Percentiles rank a stretch among this genome's conserved stretches.
Evolutionary conservation across 2,888 invertebrate species (phyloP).

Genomic region (Tachina lurida): DNA sequence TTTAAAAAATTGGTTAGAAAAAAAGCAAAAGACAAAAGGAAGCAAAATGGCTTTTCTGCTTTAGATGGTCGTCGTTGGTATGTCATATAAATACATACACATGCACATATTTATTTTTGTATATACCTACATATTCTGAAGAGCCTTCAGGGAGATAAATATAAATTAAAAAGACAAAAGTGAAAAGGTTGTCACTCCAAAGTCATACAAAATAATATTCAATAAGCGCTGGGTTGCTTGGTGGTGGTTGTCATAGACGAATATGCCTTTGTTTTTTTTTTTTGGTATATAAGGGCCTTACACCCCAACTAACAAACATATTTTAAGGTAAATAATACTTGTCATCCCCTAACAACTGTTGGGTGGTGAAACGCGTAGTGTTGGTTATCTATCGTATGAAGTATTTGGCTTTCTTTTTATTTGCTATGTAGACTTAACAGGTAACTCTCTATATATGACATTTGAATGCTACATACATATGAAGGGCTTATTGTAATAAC

Average conservation of each 20-base stretch:
- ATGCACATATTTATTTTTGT: background rate
- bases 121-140: constrained; percentile 31
- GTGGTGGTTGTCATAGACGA: constrained; percentile 58
- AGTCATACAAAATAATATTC: constrained; percentile 69
- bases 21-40: constrained; percentile 16
- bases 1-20: constrained; percentile 30
- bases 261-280: constrained; percentile 44
- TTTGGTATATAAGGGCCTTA: constrained; percentile 46
- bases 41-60: constrained; percentile 64
- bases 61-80: constrained; percentile 49
- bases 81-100: constrained; percentile 3
- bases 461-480: background rate
- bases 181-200: constrained; percentile 76
- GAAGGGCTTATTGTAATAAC: no score
- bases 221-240: constrained; percentile 48
- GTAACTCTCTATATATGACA: constrained; percentile 35
- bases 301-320: constrained; percentile 5
- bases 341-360: constrained; percentile 56
- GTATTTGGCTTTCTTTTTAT: constrained; percentile 21
- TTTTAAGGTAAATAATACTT: constrained; percentile 30
- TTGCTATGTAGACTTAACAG: constrained; percentile 41
- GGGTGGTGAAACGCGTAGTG: constrained; percentile 41
- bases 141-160: constrained; percentile 74
- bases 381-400: constrained; percentile 39
- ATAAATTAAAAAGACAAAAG: constrained; percentile 76